Percentiles rank a stretch among this genome's conserved stretches.
Conservation (phyloP, 2,113 vertebrate genomes). For the Cinclus mexicanus region DNA sequence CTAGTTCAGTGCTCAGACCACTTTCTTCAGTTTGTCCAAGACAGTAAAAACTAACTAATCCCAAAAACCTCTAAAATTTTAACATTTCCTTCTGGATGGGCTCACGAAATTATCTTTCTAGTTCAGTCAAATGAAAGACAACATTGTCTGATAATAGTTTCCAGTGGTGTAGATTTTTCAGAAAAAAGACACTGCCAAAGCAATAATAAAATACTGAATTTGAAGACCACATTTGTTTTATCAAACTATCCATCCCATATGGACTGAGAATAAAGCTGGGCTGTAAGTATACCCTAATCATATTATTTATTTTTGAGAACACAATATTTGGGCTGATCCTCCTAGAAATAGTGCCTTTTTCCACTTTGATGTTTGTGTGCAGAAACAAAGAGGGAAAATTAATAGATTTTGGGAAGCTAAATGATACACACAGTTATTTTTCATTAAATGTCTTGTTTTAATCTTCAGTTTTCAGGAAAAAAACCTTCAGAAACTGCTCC, state of each 20-base stretch:
- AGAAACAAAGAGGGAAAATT: background rate
- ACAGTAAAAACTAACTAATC: background rate
- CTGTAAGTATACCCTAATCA: background rate
- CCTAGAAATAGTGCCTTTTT: background rate
- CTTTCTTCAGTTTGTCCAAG: background rate
- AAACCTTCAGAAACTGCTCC: background rate
- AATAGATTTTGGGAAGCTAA: background rate
- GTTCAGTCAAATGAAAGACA: background rate
- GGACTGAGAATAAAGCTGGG: background rate
- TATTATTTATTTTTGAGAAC: background rate
- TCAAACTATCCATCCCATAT: background rate
- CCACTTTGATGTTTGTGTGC: background rate
- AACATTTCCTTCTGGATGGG: background rate
- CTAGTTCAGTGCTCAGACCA: background rate
- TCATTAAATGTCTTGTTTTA: background rate
- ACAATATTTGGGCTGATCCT: background rate
- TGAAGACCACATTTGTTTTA: background rate
- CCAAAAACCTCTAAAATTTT: background rate
- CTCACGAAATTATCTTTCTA: background rate
- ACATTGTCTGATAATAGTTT: background rate
- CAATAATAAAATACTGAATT: background rate
- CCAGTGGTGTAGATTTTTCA: background rate
- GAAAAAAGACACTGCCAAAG: background rate
- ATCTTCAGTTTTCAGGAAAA: background rate
- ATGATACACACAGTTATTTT: background rate